phyloP scores from a whole-genome alignment of 2,888 invertebrate genomes.

The Ecdyonurus torrentis region DNA sequence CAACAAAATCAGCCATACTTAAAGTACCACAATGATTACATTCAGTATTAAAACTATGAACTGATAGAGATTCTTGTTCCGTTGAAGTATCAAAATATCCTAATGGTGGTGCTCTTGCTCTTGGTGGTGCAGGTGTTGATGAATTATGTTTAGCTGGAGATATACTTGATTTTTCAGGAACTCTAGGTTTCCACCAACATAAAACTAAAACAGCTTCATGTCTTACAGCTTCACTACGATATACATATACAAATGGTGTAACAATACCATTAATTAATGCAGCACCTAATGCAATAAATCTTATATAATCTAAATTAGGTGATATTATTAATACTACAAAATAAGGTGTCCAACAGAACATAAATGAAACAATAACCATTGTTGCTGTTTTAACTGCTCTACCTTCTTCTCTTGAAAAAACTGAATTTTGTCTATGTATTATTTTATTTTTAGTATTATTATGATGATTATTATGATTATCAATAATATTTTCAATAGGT shows the following conservation, averaged over 20 bases:
- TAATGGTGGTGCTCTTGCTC: not conserved
- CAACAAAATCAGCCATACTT: constrained; percentile 17
- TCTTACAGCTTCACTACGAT: constrained; percentile 23
- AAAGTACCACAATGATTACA: constrained; percentile 17
- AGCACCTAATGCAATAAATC: constrained; percentile 20
- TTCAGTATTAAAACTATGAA: constrained; percentile 20
- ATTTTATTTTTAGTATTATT: too few relatives aligned
- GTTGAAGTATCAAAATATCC: not conserved
- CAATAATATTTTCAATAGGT: constrained; percentile 11
- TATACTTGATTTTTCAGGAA: not conserved
- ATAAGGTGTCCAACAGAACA: constrained; percentile 32
- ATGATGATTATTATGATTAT: constrained; percentile 19
- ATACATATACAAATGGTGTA: constrained; percentile 34
- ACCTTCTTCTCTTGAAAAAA: constrained; percentile 31
- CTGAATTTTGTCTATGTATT: constrained; percentile 22
- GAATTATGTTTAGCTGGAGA: not conserved
- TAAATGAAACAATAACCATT: constrained; percentile 30
- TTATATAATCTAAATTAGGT: constrained; percentile 16
- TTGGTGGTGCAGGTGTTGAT: not conserved
- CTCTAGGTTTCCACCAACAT: constrained; percentile 17
- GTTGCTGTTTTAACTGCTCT: constrained; percentile 32
- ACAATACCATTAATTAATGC: constrained; percentile 29
- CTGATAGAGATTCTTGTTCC: constrained; percentile 14
- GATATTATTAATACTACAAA: constrained; percentile 20
- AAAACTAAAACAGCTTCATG: constrained; percentile 22